Percentiles rank a stretch among this genome's conserved stretches.
phyloP scores from a whole-genome alignment of 2,113 vertebrate species.

The Syrrhaptes paradoxus region DNA sequence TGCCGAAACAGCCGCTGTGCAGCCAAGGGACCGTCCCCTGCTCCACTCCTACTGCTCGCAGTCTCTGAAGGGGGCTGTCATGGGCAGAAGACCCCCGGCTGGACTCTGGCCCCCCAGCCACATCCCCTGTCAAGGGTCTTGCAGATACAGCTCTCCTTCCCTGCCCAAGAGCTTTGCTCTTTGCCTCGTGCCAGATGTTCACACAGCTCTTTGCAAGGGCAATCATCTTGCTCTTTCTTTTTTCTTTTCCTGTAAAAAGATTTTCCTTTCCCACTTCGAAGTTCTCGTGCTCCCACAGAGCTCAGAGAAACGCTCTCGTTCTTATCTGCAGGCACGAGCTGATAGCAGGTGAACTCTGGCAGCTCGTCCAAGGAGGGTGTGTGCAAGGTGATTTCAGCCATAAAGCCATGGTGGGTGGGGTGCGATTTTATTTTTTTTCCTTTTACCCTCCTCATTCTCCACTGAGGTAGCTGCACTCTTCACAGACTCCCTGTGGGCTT shows the following conservation, averaged over 20 bases:
- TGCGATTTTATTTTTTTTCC: not conserved
- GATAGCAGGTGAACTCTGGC: slow-evolving; percentile 44
- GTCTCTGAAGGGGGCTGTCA: not conserved
- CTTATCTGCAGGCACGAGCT: not conserved
- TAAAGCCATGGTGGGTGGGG: not conserved
- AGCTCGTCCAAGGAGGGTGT: slow-evolving; percentile 21
- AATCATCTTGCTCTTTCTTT: not conserved
- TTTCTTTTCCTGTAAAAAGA: not conserved
- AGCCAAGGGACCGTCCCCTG: not conserved
- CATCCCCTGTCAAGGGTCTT: not conserved
- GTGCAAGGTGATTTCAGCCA: slow-evolving; percentile 34
- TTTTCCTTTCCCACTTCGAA: not conserved
- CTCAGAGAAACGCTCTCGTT: not conserved
- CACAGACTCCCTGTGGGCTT: not conserved
- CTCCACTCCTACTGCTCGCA: not conserved
- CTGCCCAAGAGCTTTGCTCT: not conserved
- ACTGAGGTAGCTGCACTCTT: not conserved
- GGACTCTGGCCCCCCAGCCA: not conserved
- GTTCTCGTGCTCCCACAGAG: not conserved
- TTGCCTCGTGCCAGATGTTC: not conserved
- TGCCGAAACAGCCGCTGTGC: not conserved
- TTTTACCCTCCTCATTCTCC: not conserved
- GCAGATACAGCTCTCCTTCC: not conserved
- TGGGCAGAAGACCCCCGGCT: not conserved
- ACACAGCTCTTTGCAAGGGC: not conserved